A percentile compares a stretch with the other conserved stretches of the same genome.
Evolutionary conservation across 2,113 vertebrate species (phyloP).

Genomic region (Bombycilla garrulus): DNA sequence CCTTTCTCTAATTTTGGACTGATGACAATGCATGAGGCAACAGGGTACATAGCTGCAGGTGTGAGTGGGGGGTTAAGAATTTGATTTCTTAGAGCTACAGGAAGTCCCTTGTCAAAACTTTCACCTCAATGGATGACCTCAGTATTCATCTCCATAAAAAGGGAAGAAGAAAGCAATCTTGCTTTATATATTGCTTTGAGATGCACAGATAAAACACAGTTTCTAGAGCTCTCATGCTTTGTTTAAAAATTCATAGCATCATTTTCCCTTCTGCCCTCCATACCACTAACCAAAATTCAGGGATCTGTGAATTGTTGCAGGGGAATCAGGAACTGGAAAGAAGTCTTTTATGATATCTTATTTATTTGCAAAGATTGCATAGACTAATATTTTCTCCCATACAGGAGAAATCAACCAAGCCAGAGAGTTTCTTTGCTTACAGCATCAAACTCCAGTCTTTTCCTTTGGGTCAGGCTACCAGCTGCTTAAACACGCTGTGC

Average conservation of each 20-base stretch:
- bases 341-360: neutral
- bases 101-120: neutral
- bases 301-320: neutral
- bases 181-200: neutral
- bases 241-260: conserved; percentile 8
- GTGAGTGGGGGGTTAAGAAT: neutral
- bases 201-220: neutral
- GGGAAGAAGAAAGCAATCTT: neutral
- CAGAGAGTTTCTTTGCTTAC: neutral
- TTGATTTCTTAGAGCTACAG: neutral
- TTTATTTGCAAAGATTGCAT: conserved; percentile 9
- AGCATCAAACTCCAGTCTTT: neutral
- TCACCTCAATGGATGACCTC: neutral
- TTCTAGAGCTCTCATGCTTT: neutral
- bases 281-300: neutral
- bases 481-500: neutral
- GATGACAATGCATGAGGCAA: neutral
- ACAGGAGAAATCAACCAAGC: neutral
- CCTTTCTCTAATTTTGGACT: neutral
- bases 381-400: neutral
- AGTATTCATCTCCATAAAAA: neutral
- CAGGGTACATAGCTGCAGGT: neutral
- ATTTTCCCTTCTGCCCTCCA: neutral
- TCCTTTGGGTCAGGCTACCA: conserved; percentile 19
- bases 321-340: neutral